phyloP scores from a whole-genome alignment of 2,113 vertebrate genomes.

The Corythaixoides concolor region DNA sequence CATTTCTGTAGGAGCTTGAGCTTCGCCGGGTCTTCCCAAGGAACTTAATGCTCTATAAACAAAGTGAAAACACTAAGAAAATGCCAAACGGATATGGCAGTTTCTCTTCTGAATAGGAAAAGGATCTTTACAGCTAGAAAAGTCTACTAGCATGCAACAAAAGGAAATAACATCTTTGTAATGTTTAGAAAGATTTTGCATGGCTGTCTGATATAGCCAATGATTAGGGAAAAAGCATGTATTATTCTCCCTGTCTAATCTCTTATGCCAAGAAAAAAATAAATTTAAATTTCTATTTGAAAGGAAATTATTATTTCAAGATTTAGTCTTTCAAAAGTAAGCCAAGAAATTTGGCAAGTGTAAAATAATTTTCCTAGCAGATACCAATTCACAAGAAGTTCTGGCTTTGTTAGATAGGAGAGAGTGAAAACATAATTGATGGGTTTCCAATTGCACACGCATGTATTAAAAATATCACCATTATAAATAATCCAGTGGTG shows the following conservation, averaged over 20 bases:
- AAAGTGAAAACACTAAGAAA: background rate
- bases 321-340: background rate
- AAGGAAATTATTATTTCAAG: background rate
- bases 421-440: background rate
- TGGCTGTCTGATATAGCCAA: background rate
- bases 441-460: background rate
- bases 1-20: background rate
- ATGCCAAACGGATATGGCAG: background rate
- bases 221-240: background rate
- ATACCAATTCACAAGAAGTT: background rate
- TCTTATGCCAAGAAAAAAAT: background rate
- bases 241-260: background rate
- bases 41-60: rapidly evolving
- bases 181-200: background rate
- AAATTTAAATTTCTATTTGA: background rate
- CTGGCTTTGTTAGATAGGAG: background rate
- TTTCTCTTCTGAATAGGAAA: background rate
- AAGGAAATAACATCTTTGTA: rapidly evolving
- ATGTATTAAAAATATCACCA: background rate
- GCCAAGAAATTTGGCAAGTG: background rate
- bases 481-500: background rate
- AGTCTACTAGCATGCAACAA: background rate
- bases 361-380: background rate
- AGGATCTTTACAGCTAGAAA: background rate
- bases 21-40: background rate